These are phyloP conservation scores for Gallinago solitaria DNA, from an alignment of 2,797 vertebrate genomes.

Conservation along the genomic window DNA sequence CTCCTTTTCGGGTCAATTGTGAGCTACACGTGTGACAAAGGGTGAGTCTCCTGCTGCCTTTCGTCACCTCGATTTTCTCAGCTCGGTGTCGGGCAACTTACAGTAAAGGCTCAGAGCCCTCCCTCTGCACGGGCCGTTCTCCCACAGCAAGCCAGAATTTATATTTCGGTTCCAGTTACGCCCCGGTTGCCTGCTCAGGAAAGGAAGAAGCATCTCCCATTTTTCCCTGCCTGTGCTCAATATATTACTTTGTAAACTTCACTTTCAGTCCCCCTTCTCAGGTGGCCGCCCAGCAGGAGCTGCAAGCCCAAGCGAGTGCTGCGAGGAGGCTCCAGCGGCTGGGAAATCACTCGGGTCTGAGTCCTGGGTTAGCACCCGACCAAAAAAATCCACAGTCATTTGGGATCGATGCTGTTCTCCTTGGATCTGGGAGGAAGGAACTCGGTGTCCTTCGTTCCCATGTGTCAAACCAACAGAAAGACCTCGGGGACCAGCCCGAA, in stretches of 20 bases:
- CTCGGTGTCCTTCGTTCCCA: neutral
- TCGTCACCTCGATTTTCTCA: neutral
- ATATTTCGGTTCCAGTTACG: neutral
- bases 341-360: neutral
- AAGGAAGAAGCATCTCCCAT: neutral
- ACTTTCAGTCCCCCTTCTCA: neutral
- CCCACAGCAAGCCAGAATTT: neutral
- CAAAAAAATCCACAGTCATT: neutral
- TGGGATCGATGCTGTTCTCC: neutral
- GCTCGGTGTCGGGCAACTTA: neutral
- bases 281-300: neutral
- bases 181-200: accelerated
- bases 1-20: neutral
- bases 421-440: neutral
- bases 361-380: neutral
- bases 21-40: neutral
- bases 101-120: neutral
- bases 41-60: constrained; percentile 21
- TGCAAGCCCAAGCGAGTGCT: neutral
- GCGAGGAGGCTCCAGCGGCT: neutral
- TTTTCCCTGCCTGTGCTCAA: neutral
- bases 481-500: neutral
- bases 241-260: neutral
- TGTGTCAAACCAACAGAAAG: neutral
- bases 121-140: accelerated